Evolutionary conservation across 2,888 invertebrate genomes (phyloP), one percentile per base, ranked within the genome.

Genomic region (Chamaedrilus cognettii): DNA sequence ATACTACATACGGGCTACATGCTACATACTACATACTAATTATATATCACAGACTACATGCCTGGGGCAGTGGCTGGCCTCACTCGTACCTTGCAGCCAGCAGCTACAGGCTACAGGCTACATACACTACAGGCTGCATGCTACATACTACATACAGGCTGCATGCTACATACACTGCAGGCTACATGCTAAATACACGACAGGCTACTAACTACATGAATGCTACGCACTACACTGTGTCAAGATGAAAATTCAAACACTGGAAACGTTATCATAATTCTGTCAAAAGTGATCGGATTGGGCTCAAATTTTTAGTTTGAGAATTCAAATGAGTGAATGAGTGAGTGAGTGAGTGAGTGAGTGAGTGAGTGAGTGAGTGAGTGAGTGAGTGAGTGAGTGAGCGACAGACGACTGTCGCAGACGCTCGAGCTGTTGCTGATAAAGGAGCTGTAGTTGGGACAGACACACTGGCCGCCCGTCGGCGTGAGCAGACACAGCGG

Each of bases 401-500:
- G 31, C 55, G 23, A 31, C 79, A 77, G 76, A 89, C 89, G 87
- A 11, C 94, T 93, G 84, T 94, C 93, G 80, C 96, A 96, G 57
- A 73, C 61, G 30, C 69, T 77, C 3, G 67, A 70, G 62, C 74
- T 77, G 30, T 69, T 74, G 3, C 72, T 66, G 3, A 72, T 60
- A 65, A 82, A 80, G 32, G 75, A 64, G 2, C 82, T 72, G 31
- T 88, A 85, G 91, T 97, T 74, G 1, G 98, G 97, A 83, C 98
- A 98, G 15, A 91, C 89, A 83, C 98, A 98, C 67, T 91, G 89
- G 89, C 0, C 95, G 28, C 81, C 95, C 55, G 89, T 90, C 0
- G 97, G 97, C 70, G 95, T 91, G 15, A 92, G 86, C 56, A 98
- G 88, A 84, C 98, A 98, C 71, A 98, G 87, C 86, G 98, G 98